Conservation (phyloP, 2,888 invertebrate species). For the Zaprionus obscuricornis region DNA sequence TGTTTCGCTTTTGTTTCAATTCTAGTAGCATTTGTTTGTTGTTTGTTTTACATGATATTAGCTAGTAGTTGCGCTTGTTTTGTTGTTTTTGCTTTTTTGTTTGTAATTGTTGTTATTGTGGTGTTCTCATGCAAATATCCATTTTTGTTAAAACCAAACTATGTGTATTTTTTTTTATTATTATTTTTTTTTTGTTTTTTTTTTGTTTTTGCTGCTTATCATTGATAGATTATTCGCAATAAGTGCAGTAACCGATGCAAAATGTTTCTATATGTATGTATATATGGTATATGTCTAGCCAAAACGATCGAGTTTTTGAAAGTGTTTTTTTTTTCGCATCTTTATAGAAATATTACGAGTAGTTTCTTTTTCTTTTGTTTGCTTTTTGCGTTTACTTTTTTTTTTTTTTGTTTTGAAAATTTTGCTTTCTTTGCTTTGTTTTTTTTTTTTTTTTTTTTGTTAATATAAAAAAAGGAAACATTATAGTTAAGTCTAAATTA, state of each 20-base stretch:
- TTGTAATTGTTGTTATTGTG: slow-evolving; percentile 31
- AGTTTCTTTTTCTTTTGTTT: slow-evolving; percentile 49
- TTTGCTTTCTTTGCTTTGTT: too few relatives aligned
- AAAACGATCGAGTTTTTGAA: slow-evolving; percentile 52
- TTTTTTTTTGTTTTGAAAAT: slow-evolving; percentile 16
- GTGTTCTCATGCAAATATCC: slow-evolving; percentile 45
- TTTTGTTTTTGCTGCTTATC: slow-evolving; percentile 55
- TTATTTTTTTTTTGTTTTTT: slow-evolving; percentile 40
- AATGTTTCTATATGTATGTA: too few relatives aligned
- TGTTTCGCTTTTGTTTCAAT: slow-evolving; percentile 72
- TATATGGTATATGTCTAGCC: slow-evolving; percentile 59
- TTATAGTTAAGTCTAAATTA: slow-evolving; percentile 72
- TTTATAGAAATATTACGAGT: slow-evolving; percentile 49
- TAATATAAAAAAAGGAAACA: slow-evolving; percentile 77
- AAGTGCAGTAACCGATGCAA: slow-evolving; percentile 71
- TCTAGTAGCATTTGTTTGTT: slow-evolving; percentile 80
- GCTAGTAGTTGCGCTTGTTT: slow-evolving; percentile 70
- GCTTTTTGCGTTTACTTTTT: slow-evolving; percentile 30
- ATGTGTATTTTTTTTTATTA: slow-evolving; percentile 29
- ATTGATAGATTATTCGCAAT: slow-evolving; percentile 69
- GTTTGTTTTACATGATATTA: slow-evolving; percentile 75
- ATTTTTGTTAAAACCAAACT: slow-evolving; percentile 64
- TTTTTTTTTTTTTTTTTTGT: slow-evolving; percentile 28
- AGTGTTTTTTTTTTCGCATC: slow-evolving; percentile 62
- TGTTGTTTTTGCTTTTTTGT: slow-evolving; percentile 33